A percentile compares a stretch with the other conserved stretches of the same genome.
Evolutionary conservation across 2,888 invertebrate species (phyloP).

Genomic region (Agrenia bidenticulata): DNA sequence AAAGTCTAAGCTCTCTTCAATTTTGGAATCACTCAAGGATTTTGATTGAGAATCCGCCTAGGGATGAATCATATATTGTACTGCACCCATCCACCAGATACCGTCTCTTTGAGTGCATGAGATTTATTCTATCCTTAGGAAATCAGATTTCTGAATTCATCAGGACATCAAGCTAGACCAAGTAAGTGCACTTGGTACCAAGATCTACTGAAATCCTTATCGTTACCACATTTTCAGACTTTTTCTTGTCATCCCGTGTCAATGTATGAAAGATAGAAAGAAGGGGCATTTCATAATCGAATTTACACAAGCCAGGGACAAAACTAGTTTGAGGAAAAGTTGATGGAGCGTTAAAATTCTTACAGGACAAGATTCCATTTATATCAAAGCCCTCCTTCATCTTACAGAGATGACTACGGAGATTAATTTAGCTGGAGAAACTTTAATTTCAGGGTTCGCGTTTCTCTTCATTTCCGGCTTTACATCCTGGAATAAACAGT

Average conservation of each 20-base stretch:
- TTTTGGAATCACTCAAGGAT: slow-evolving; percentile 15
- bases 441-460: slow-evolving; percentile 5
- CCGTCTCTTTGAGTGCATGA: background rate
- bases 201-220: too few species aligned
- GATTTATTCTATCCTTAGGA: background rate
- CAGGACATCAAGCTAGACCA: too few species aligned
- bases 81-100: too few species aligned
- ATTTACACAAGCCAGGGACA: too few species aligned
- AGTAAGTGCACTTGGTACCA: too few species aligned
- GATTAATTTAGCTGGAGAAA: background rate
- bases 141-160: background rate
- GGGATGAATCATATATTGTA: slow-evolving; percentile 18
- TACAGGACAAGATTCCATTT: background rate
- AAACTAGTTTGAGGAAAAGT: background rate
- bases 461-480: slow-evolving; percentile 4
- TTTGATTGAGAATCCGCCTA: slow-evolving; percentile 21
- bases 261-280: too few species aligned
- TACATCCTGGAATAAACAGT: background rate
- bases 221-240: too few species aligned
- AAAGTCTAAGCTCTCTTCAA: slow-evolving; percentile 3
- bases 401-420: background rate
- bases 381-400: background rate
- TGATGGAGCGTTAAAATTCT: background rate
- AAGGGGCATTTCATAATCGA: too few species aligned
- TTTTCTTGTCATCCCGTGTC: too few species aligned